Evolutionary conservation across 1,140 invertebrate genomes (phyloP), one percentile per base, ranked within the genome.

Genomic region (Zaprionus ornatus): DNA sequence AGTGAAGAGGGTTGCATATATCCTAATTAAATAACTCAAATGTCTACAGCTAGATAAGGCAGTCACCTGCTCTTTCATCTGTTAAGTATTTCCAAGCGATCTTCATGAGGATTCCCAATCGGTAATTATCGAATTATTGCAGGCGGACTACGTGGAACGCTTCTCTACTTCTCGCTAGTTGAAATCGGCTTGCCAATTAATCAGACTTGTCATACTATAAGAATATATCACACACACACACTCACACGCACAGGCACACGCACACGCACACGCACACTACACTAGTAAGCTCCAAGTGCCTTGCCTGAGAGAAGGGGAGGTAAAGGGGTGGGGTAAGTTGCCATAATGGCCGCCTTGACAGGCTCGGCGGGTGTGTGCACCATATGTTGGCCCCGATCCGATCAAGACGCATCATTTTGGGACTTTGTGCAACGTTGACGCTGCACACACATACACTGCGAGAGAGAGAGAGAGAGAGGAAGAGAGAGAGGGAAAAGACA

Each of bases 361-460:
- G 23, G 29, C 25, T 32, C 45, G 25, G 9, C 15, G 19, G 9
- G 52, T 61, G 21, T 74, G 65, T 62, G 48, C 57, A 27, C 73
- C 73, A 75, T 70, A 57, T 75, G 73, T 64, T 59, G 40, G 27
- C 25, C 27, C 50, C 23, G 37, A 40, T 52, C 54, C 23, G 19
- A 40, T 59, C 52, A 29, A 42, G 19, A 52, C 35, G 21, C n/a
- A 29, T 50, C 17, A 50, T 23, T 61, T 61, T 61, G 56, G 56
- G 19, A 10, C 10, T 21, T 4, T 23, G 4, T 21, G 25, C 5
- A 56, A 57, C 45, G 35, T 19, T 19, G 7, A 10, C 19, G 19
- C 35, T 59, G 10, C 59, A 61, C 7, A 40, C 5, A n/a, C 2
- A n/a, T n/a, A 59, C 15, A 17, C 4, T n/a, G n/a, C n/a, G n/a